Evolutionary conservation across 2,888 invertebrate species (phyloP).

Genomic region (Chironomus tentans): DNA sequence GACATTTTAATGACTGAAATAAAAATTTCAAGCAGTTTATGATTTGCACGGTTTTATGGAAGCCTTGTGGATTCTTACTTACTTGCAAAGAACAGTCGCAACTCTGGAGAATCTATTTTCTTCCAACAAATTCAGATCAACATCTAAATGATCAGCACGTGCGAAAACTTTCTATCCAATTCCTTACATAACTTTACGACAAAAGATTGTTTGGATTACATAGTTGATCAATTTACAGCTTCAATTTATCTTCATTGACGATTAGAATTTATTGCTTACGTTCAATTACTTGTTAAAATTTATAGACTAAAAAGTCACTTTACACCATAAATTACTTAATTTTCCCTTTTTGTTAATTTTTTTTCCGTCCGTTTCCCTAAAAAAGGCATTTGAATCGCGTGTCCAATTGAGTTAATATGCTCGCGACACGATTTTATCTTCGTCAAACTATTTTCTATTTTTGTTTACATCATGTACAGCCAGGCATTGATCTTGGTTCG

Average conservation of each 20-base stretch:
- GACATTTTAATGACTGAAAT: too few species aligned
- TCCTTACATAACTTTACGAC: not conserved
- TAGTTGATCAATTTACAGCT: too few species aligned
- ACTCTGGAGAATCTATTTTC: too few species aligned
- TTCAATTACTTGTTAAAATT: not conserved
- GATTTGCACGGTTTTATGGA: too few species aligned
- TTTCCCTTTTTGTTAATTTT: not conserved
- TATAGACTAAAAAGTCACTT: not conserved
- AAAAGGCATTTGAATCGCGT: not conserved
- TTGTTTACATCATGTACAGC: not conserved
- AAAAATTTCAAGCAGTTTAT: too few species aligned
- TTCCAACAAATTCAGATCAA: too few species aligned
- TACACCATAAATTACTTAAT: not conserved
- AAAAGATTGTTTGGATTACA: not conserved
- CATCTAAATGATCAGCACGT: too few species aligned
- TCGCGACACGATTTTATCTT: not conserved
- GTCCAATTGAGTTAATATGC: not conserved
- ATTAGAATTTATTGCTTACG: conserved; percentile 8
- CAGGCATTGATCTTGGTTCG: too few species aligned
- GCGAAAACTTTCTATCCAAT: too few species aligned
- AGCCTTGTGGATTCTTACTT: too few species aligned
- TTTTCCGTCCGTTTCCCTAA: not conserved
- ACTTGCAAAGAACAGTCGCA: too few species aligned
- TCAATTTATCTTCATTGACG: not conserved
- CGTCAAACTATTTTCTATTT: not conserved